Evolutionary conservation across 1,140 invertebrate genomes (phyloP), one percentile per base, ranked within the genome.

Genomic region (Heliconius hewitsoni): DNA sequence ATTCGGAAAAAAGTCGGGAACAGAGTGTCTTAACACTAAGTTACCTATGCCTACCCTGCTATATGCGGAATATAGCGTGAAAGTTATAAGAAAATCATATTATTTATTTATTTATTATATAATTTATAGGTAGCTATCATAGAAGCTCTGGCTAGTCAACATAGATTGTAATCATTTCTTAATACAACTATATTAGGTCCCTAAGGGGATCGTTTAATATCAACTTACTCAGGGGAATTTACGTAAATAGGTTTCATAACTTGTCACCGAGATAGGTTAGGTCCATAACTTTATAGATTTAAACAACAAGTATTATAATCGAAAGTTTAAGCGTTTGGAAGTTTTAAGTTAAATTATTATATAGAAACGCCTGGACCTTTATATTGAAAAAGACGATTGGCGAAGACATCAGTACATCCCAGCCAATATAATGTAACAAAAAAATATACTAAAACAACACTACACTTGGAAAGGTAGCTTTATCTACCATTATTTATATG

Each of bases 401-500:
- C 23, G 23, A 23, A 23, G 23, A 23, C 23, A 23, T 23, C 23
- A 23, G 0, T 23, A 23, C 0, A 23, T 23, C 23, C 23, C 23
- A 23, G 23, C 0, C 23, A 23, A 23, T 23, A 46, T 46, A 16
- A 46, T 16, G 42, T 46, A 16, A 46, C 8, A 6, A 37, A 37
- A 34, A 37, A 16, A 18, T 4, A 55, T 55, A 13, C 19, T 66
- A 16, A 27, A 66, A 30, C 11, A 66, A 16, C 27, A 66, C 11
- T 27, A 30, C 13, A 23, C 3, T 30, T 13, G 13, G 13, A 30
- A n/a, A 66, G 27, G 27, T 66, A 66, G 0, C 74, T 19, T 76
- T 60, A 66, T 3, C 18, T 52, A 27, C 39, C 74, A 46, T 76
- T 76, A 76, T 76, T 76, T 76, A 76, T 76, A 76, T 76, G 74